Base-by-base conservation (phyloP, 2,113 vertebrate genomes). In the Noctilio leporinus region DNA sequence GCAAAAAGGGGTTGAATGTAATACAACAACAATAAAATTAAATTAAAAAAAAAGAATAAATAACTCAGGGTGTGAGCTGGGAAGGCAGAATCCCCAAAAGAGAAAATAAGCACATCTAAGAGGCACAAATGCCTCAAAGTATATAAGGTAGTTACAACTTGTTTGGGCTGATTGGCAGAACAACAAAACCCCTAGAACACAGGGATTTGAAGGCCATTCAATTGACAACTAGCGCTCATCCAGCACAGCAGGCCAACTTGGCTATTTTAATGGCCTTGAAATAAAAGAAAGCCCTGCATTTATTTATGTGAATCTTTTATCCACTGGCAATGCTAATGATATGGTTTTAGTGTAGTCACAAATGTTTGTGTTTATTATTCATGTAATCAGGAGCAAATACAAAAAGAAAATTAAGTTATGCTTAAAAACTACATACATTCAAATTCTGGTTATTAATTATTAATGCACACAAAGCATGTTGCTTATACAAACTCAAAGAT, bases 361-460 rank as follows among this genome's bases (percentile, higher is more conserved):
- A 88, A 78, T 62, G 30, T 73, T 59, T 30, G 28, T 51, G n/a
- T 62, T 73, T 59, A 91, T 87, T 91, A 95, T 43, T 88, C 47
- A 88, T 67, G 40, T 87, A 78, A 72, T 80, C 55, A 84, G 70
- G 49, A 45, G 73, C 35, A 77, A 65, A 93, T 43, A 65, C 22
- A 87, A 95, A 77, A 67, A 89, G n/a, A 69, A 94, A 85, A 77
- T 73, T 83, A 93, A 70, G 38, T 83, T 65, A 67, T 33, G 24
- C 35, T 75, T 19, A 95, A 90, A 81, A 86, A 62, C 14, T 28
- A 1, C 67, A 86, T 9, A 70, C 7, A 73, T 57, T 87, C 12
- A 93, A 93, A 91, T 72, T 96, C 62, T 84, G 28, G 15, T 59
- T 92, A 91, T 72, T 90, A 70, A 72, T 73, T 67, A 82, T 24